phyloP scores from a whole-genome alignment of 1,140 invertebrate species.

The Cecropterus lyciades region DNA sequence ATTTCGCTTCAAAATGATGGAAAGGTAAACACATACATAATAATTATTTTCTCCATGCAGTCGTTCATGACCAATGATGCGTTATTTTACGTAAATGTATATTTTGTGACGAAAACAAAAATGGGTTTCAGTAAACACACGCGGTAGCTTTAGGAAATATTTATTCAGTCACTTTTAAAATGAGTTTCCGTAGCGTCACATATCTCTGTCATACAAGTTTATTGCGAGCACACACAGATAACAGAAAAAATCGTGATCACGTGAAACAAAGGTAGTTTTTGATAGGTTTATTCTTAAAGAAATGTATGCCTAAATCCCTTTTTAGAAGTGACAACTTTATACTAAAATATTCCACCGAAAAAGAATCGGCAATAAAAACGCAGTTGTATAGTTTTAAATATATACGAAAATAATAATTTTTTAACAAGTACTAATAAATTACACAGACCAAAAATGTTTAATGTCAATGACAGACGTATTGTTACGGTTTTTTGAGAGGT shows the following conservation, averaged over 20 bases:
- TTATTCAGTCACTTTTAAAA: constrained; percentile 18
- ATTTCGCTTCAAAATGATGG: too few relatives aligned
- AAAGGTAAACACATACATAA: too few relatives aligned
- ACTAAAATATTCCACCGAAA: too few relatives aligned
- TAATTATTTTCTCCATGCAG: too few relatives aligned
- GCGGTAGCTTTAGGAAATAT: constrained; percentile 10
- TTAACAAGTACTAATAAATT: too few relatives aligned
- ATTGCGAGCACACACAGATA: neutral
- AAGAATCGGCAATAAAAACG: too few relatives aligned
- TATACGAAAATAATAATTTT: too few relatives aligned
- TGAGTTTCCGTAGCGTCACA: constrained; percentile 7
- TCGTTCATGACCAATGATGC: too few relatives aligned
- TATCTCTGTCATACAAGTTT: constrained; percentile 6
- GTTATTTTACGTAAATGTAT: neutral
- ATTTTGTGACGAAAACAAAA: constrained; percentile 3
- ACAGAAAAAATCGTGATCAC: neutral
- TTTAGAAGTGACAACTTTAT: neutral
- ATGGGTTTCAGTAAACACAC: neutral
- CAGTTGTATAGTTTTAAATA: too few relatives aligned
- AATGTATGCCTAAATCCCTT: neutral
- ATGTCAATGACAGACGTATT: too few relatives aligned
- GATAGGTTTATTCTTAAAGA: neutral
- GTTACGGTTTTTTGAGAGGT: too few relatives aligned
- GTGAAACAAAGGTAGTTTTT: neutral
- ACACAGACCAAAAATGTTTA: too few relatives aligned